These are phyloP conservation scores for Tympanoctomys barrerae DNA, from an alignment of 2,797 vertebrate species.

Conservation along the genomic window DNA sequence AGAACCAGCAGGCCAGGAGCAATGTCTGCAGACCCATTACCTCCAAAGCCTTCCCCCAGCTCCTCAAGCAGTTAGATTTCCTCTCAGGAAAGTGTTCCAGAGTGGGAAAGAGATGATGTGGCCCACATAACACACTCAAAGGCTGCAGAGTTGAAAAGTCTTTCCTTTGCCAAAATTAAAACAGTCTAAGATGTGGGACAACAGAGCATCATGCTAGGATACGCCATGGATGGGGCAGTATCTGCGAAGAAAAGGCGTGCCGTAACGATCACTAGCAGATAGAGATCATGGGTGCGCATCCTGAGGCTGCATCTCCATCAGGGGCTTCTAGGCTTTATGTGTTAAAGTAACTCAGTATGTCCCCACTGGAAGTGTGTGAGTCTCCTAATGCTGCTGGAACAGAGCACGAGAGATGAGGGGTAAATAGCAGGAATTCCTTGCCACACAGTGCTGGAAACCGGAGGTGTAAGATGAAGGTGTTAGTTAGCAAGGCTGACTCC, in stretches of 20 bases:
- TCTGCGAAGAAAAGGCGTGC: background rate
- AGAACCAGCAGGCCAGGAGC: background rate
- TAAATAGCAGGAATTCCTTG: background rate
- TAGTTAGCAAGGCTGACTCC: no score
- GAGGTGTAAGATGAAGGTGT: background rate
- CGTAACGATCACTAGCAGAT: no score
- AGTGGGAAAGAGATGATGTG: background rate
- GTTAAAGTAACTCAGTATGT: background rate
- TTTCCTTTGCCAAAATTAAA: background rate
- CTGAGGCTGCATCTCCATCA: background rate
- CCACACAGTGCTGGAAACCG: background rate
- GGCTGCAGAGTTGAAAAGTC: background rate
- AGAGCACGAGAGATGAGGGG: background rate
- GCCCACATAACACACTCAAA: rapidly evolving
- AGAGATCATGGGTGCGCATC: background rate
- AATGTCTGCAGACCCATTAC: background rate
- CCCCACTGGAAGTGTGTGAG: rapidly evolving
- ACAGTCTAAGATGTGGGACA: no score
- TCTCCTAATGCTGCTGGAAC: background rate
- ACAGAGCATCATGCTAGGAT: rapidly evolving
- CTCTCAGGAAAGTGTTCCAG: background rate
- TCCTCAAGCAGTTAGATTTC: rapidly evolving
- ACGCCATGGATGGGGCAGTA: background rate
- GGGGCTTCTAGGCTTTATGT: background rate
- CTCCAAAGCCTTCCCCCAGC: rapidly evolving